phyloP scores from a whole-genome alignment of 2,113 vertebrate species.

The Notarius quadriscutis region DNA sequence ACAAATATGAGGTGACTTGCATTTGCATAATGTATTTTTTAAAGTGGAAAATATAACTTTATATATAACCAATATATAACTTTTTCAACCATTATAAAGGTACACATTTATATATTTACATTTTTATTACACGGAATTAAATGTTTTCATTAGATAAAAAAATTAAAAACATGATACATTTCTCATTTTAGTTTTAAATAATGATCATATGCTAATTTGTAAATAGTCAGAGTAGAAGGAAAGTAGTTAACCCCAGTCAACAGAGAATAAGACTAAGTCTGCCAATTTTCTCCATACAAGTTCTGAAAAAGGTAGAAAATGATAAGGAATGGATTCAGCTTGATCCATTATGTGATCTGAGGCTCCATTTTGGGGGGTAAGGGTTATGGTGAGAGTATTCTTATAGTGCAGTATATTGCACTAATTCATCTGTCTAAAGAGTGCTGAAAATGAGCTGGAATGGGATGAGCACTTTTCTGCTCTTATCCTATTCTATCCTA shows the following conservation, averaged over 20 bases:
- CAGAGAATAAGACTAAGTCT: conserved; percentile 5
- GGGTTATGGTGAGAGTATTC: conserved; percentile 15
- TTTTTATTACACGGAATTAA: neutral
- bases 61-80: neutral
- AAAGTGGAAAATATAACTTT: neutral
- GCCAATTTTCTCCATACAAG: neutral
- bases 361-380: conserved; percentile 24
- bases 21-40: neutral
- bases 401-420: conserved; percentile 32
- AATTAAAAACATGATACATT: neutral
- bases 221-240: too few species aligned
- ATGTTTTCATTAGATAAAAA: neutral
- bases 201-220: neutral
- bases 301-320: conserved; percentile 24
- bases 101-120: neutral
- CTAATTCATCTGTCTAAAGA: conserved; percentile 31
- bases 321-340: conserved; percentile 14
- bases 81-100: neutral
- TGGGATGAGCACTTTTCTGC: conserved; percentile 31
- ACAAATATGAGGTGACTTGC: neutral
- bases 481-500: conserved; percentile 23
- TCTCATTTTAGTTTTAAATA: neutral
- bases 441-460: conserved; percentile 35
- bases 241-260: neutral
- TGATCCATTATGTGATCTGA: conserved; percentile 25